Percentiles rank a stretch among this genome's conserved stretches.
Conservation (phyloP, 2,113 vertebrate genomes). For the Calidris pygmaea region DNA sequence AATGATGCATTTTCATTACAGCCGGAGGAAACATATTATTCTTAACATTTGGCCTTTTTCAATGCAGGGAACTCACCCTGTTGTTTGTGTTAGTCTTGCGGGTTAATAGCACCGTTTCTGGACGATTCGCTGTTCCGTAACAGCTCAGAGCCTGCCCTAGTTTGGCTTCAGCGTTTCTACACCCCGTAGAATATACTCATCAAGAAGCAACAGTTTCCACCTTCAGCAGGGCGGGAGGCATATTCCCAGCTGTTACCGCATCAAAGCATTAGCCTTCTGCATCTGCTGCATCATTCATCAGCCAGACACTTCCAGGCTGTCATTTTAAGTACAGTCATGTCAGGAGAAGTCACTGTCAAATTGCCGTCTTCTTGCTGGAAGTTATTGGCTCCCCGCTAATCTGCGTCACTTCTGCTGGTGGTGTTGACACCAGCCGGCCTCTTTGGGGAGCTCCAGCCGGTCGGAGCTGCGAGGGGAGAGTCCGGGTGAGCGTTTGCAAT, state of each 20-base stretch:
- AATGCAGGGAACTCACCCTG: background rate
- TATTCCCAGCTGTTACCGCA: conserved; percentile 38
- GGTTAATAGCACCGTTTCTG: background rate
- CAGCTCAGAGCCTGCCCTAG: background rate
- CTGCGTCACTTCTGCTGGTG: background rate
- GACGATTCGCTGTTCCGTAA: background rate
- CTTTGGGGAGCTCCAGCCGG: background rate
- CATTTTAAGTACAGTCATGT: conserved; percentile 9
- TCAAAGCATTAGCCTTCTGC: conserved; percentile 27
- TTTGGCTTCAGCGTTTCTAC: background rate
- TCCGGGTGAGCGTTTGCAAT: background rate
- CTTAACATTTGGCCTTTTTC: background rate
- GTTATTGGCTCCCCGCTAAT: background rate
- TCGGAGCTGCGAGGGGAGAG: background rate
- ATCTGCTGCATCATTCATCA: conserved; percentile 57
- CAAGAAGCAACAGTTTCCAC: conserved; percentile 40
- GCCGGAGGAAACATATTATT: background rate
- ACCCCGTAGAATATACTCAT: background rate
- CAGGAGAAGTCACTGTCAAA: conserved; percentile 50
- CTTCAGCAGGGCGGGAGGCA: background rate
- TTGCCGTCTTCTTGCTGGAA: background rate
- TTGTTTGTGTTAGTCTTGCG: background rate
- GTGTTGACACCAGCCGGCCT: background rate
- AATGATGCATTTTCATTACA: background rate
- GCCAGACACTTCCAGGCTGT: conserved; percentile 20